These are phyloP conservation scores for Apoderus coryli DNA, from an alignment of 2,888 invertebrate genomes.

Conservation along the genomic window DNA sequence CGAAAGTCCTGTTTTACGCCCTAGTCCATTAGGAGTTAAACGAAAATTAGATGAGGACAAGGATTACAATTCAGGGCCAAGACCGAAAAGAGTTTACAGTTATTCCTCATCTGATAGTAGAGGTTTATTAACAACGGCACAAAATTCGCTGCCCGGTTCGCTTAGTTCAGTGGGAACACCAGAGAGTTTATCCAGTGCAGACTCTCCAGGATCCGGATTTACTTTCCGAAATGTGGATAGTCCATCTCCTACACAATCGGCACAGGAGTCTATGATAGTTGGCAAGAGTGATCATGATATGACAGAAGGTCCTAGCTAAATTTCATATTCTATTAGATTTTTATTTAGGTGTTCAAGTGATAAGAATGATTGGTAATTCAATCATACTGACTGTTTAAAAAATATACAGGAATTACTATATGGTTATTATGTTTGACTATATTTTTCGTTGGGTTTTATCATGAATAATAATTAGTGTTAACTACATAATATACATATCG, in stretches of 20 bases:
- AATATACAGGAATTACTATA: too few species aligned
- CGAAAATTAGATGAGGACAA: constrained; percentile 48
- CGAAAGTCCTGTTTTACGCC: constrained; percentile 75
- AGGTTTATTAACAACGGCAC: constrained; percentile 31
- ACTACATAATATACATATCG: too few species aligned
- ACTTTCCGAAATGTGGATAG: constrained; percentile 39
- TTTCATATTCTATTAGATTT: too few species aligned
- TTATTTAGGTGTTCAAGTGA: too few species aligned
- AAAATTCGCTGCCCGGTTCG: constrained; percentile 35
- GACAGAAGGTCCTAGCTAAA: constrained; percentile 32
- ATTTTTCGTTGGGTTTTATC: too few species aligned
- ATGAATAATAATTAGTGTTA: too few species aligned
- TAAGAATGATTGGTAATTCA: too few species aligned
- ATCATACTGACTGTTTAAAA: too few species aligned
- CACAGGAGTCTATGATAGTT: constrained; percentile 25
- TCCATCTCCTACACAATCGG: constrained; percentile 35
- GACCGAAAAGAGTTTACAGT: constrained; percentile 33
- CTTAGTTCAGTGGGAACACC: constrained; percentile 44
- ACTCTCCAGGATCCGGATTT: constrained; percentile 36
- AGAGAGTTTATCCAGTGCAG: constrained; percentile 44
- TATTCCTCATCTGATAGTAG: constrained; percentile 26
- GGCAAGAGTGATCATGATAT: constrained; percentile 32
- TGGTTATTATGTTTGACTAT: too few species aligned
- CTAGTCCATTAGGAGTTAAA: constrained; percentile 51
- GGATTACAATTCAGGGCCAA: constrained; percentile 30